A percentile compares a stretch with the other conserved stretches of the same genome.
These are phyloP conservation scores for Drosophila lutescens DNA, from an alignment of 2,888 invertebrate species.

Conservation along the genomic window DNA sequence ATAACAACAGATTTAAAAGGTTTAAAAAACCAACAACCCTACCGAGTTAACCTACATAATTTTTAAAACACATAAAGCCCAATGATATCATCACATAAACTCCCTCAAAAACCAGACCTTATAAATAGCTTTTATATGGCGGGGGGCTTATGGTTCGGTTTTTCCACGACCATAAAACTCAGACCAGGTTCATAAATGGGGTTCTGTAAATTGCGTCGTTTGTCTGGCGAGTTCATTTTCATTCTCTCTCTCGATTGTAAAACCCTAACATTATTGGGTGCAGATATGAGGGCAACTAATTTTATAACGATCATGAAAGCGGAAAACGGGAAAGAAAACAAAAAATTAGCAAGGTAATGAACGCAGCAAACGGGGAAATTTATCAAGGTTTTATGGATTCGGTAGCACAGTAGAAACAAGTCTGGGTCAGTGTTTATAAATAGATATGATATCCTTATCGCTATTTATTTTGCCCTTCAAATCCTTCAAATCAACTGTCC, in stretches of 20 bases:
- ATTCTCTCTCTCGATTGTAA: slow-evolving; percentile 15
- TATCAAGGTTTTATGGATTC: slow-evolving; percentile 28
- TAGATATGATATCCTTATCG: neutral
- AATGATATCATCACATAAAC: neutral
- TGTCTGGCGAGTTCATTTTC: slow-evolving; percentile 31
- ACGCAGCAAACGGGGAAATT: neutral
- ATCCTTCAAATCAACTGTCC: slow-evolving; percentile 7
- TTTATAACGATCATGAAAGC: slow-evolving; percentile 25
- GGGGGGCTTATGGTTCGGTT: slow-evolving; percentile 5
- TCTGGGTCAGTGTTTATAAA: slow-evolving; percentile 1
- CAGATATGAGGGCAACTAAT: slow-evolving; percentile 27
- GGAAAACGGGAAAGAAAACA: neutral
- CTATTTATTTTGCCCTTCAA: neutral
- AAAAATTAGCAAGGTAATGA: slow-evolving; percentile 1
- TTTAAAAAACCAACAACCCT: too few relatives aligned
- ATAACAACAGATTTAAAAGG: too few relatives aligned
- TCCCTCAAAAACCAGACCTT: slow-evolving; percentile 2
- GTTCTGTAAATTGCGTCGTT: slow-evolving; percentile 39
- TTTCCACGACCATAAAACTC: slow-evolving; percentile 26
- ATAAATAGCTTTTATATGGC: slow-evolving; percentile 26
- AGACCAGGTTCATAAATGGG: slow-evolving; percentile 23
- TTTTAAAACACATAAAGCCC: neutral
- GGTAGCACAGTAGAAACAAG: slow-evolving; percentile 21
- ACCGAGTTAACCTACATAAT: neutral
- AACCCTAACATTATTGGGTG: slow-evolving; percentile 14